Percentiles rank a stretch among this genome's conserved stretches.
phyloP scores from a whole-genome alignment of 2,888 invertebrate genomes.

The Fragum whitleyi region DNA sequence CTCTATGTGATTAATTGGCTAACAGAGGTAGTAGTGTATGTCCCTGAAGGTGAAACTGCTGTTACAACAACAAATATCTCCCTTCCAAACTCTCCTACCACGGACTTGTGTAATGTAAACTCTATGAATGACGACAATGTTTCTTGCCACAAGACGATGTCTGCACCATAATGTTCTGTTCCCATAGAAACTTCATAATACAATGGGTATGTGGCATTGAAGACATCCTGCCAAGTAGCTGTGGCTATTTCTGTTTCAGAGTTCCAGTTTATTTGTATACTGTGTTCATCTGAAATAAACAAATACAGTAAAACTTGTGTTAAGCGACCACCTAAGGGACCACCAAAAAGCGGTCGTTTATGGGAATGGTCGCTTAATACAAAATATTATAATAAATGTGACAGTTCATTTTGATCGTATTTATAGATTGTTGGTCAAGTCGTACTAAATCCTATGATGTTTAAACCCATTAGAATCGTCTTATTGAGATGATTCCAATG shows the following conservation, averaged over 20 bases:
- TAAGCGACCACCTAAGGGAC: too few species aligned
- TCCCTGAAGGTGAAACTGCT: constrained; percentile 20
- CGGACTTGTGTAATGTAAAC: constrained; percentile 26
- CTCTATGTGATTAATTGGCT: constrained; percentile 9
- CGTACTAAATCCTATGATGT: too few species aligned
- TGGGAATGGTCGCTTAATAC: too few species aligned
- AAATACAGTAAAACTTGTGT: too few species aligned
- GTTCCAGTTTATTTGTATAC: neutral
- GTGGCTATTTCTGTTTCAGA: constrained; percentile 5
- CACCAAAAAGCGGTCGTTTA: too few species aligned
- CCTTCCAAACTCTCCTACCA: constrained; percentile 34
- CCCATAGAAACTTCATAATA: constrained; percentile 48
- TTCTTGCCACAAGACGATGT: constrained; percentile 46
- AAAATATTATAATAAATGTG: too few species aligned
- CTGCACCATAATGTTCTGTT: constrained; percentile 3
- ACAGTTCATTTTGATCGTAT: too few species aligned
- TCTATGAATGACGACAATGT: constrained; percentile 20
- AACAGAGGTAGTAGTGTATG: constrained; percentile 1
- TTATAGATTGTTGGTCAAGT: too few species aligned
- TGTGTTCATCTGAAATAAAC: constrained; percentile 7
- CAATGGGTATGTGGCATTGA: constrained; percentile 16
- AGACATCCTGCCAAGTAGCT: constrained; percentile 35
- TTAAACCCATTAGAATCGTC: too few species aligned
- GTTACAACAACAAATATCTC: constrained; percentile 26
- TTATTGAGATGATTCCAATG: too few species aligned